Base-by-base conservation (phyloP, 2,888 invertebrate species). In the Meloe dianella region DNA sequence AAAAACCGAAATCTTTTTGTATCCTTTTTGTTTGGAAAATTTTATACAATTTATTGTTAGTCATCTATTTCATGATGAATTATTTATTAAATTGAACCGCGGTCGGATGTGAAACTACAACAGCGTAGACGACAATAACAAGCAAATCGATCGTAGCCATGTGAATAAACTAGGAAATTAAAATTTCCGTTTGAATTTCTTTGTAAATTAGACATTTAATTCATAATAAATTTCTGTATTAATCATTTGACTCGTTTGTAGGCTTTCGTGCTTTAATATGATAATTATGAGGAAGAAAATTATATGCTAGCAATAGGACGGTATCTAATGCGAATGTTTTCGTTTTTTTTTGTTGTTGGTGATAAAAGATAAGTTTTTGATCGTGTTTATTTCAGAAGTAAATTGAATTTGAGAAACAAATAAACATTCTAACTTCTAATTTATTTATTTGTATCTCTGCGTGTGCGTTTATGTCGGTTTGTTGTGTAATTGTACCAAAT, bases 401-500 rank as follows among this genome's bases (percentile, higher is more conserved):
- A 47, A 20, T 20, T 10, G 10, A 17, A n/a, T 17, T 17, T 17
- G 7, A 47, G 20, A 7, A 20, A 41, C 17, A 20, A 20, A 47
- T 47, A 20, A 47, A 47, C 47, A 20, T 47, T 41, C 8, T 17
- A 41, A 41, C 41, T 35, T 35, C 38, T 41, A 41, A 41, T 41
- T 41, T 41, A 47, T 47, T 47, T 47, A 22, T 20, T 47, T 47
- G 20, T 47, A 20, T 41, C 8, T 20, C 17, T 7, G 14, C n/a
- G 14, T 38, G 4, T 41, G 38, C 17, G n/a, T 41, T 5, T 41
- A 6, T 3, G 5, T 6, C 2, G 35, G 41, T 47, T 20, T 20
- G 47, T 47, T 47, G 47, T 47, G 47, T 47, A 47, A 47, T 47
- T 47, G 47, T 47, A 47, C 20, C 47, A 20, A 47, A 22, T 47